Evolutionary conservation across 1,140 invertebrate species (phyloP), one percentile per base, ranked within the genome.

Genomic region (Pinna nobilis): DNA sequence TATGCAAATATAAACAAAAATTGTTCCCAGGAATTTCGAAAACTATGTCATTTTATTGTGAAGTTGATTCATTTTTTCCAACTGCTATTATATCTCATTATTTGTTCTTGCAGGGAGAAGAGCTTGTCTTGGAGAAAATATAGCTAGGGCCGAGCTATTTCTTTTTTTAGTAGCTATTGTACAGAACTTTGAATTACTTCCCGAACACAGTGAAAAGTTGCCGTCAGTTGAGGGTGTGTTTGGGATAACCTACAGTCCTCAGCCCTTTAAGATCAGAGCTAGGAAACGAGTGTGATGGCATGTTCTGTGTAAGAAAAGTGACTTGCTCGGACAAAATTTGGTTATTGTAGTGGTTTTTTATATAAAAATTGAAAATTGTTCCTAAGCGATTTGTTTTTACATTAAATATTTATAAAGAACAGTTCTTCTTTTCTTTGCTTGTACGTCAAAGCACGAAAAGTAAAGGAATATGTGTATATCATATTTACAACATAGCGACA

Each of bases 111-210:
- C 47, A 79, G 78, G 80, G 11, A 68, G 51, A 41, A 66, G 80
- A 41, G 57, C 61, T 25, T 82, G 77, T 63, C 61, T 78, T 9
- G 80, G 80, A 3, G 76, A 82, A 33, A 47, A 66, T 0, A 35
- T 82, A 32, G 80, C 80, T 15, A 74, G 64, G 9, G 71, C 73
- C 65, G 75, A 82, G 44, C 20, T 79, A n/a, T 80, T 77, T 37
- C 55, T 82, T 11, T 79, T 74, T 55, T 59, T 82, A 13, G 47
- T 75, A 0, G 39, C 68, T 25, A 64, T 82, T 59, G 28, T 79
- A 9, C 77, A 79, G 60, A 39, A 49, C 18, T 79, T 68, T 59
- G 23, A 66, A 35, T 69, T 81, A 32, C 96, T 32, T 96, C 68
- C 74, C 13, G 44, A 35, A 25, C 60, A 74, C 23, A 41, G 49